Percentiles rank a stretch among this genome's conserved stretches.
Conservation (phyloP, 2,797 vertebrate genomes). For the Furcifer pardalis region DNA sequence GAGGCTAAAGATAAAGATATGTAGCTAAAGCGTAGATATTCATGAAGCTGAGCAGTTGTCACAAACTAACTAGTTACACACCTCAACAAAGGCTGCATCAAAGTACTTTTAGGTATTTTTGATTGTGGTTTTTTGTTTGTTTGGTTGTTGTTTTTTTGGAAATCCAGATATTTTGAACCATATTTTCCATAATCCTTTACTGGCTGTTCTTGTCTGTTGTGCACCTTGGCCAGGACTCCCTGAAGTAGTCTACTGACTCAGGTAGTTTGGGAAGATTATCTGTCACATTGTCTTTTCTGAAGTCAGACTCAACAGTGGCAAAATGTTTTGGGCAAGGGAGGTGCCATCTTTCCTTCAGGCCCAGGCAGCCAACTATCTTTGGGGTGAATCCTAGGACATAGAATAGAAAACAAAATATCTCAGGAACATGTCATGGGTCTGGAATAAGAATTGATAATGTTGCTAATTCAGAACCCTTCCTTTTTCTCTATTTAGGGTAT, state of each 20-base stretch:
- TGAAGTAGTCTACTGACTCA: neutral
- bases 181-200: neutral
- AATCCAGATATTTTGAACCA: neutral
- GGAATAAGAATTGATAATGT: neutral
- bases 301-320: neutral
- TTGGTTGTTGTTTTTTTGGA: too few relatives aligned
- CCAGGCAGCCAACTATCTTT: neutral
- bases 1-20: neutral
- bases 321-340: neutral
- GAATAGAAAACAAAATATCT: neutral
- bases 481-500: neutral
- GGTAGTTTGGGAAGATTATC: neutral
- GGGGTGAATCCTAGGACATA: neutral
- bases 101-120: neutral
- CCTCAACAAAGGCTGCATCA: constrained; percentile 1
- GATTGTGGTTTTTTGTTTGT: too few relatives aligned
- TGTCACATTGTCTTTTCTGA: neutral
- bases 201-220: neutral
- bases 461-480: neutral
- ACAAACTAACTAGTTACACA: neutral
- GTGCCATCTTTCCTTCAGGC: neutral
- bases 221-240: neutral
- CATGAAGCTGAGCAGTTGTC: neutral
- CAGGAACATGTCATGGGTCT: neutral
- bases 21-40: neutral